phyloP scores from a whole-genome alignment of 1,140 invertebrate genomes.

The Panagrolaimus sp. region DNA sequence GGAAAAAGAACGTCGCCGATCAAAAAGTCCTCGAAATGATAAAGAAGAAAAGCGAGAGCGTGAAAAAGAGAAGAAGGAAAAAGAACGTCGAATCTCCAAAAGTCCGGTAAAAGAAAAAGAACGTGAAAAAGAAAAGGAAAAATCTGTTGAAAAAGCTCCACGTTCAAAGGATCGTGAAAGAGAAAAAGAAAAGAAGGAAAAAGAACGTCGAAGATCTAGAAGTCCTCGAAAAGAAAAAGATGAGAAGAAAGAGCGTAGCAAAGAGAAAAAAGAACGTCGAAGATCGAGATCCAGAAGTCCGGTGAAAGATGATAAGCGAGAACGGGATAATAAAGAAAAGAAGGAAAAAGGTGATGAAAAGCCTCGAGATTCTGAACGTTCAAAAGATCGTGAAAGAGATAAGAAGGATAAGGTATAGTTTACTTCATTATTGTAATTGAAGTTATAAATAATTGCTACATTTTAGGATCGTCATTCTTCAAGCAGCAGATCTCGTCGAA shows the following conservation, averaged over 20 bases:
- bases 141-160: neutral
- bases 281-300: too few species aligned
- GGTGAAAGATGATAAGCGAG: neutral
- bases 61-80: constrained; percentile 18
- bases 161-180: neutral
- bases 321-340: constrained; percentile 18
- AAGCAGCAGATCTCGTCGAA: too few species aligned
- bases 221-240: constrained; percentile 16
- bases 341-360: neutral
- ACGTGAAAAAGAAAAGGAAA: constrained; percentile 12
- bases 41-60: too few species aligned
- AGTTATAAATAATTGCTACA: too few species aligned
- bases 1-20: constrained; percentile 27
- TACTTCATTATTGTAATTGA: too few species aligned
- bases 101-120: constrained; percentile 29
- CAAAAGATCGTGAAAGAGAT: constrained; percentile 1
- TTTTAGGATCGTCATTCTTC: too few species aligned
- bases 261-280: neutral
- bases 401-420: too few species aligned
- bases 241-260: constrained; percentile 30
- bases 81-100: constrained; percentile 24
- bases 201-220: neutral
- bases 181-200: constrained; percentile 32
- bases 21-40: constrained; percentile 11
- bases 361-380: neutral